Conservation (phyloP, 2,797 vertebrate genomes). For the Uromys caudimaculatus region DNA sequence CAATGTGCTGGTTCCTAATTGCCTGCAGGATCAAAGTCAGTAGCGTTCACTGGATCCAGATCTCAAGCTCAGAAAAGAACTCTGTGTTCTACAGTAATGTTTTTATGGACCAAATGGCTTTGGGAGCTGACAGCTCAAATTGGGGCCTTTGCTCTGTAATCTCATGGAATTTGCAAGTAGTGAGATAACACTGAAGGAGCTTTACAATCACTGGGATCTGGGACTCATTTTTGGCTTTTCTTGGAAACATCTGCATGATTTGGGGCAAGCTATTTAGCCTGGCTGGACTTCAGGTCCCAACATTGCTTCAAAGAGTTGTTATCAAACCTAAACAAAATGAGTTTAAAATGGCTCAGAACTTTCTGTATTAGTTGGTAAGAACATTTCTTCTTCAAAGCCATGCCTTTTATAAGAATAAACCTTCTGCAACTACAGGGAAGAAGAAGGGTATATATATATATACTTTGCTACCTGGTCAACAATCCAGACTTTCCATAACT, state of each 20-base stretch:
- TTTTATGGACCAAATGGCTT: background rate
- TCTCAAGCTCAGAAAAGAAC: background rate
- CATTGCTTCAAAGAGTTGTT: background rate
- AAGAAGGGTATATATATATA: background rate
- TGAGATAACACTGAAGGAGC: background rate
- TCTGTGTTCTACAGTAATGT: background rate
- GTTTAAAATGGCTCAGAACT: background rate
- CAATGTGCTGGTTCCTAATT: background rate
- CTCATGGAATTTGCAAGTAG: background rate
- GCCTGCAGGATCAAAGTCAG: background rate
- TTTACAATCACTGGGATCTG: background rate
- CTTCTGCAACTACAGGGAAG: background rate
- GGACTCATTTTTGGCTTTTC: slow-evolving; percentile 15
- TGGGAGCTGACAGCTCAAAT: background rate
- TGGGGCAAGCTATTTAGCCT: slow-evolving; percentile 13
- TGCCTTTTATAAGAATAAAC: background rate
- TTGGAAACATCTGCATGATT: slow-evolving; percentile 10
- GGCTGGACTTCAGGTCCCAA: slow-evolving; percentile 17
- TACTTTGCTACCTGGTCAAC: background rate
- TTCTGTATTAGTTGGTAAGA: background rate
- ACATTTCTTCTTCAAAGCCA: background rate
- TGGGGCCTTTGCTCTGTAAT: background rate
- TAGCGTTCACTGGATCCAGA: background rate
- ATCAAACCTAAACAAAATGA: slow-evolving; percentile 22
- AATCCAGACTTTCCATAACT: background rate